Conservation (phyloP, 2,888 invertebrate species). For the Adelognathus sp. region DNA sequence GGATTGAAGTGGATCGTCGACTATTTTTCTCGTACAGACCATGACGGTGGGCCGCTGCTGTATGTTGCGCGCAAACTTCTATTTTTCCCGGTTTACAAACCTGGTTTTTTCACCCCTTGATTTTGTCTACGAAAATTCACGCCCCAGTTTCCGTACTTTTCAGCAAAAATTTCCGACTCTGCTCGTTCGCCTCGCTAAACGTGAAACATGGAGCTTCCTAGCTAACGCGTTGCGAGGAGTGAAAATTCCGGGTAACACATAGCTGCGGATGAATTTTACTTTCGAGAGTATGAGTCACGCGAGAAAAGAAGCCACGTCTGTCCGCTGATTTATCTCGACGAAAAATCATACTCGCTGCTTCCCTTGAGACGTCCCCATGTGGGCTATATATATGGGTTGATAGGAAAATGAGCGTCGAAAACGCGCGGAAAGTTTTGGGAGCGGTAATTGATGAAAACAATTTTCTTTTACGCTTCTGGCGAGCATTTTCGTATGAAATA, state of each 20-base stretch:
- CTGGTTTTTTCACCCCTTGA: slow-evolving; percentile 4
- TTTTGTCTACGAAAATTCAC: neutral
- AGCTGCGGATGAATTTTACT: neutral
- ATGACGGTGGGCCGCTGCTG: neutral
- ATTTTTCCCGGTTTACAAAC: neutral
- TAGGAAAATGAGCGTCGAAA: too few relatives aligned
- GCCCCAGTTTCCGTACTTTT: slow-evolving; percentile 48
- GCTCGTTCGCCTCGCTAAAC: slow-evolving; percentile 28
- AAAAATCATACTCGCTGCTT: neutral
- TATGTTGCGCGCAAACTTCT: neutral
- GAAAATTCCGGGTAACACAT: slow-evolving; percentile 2
- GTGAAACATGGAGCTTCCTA: slow-evolving; percentile 37
- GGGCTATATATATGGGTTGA: too few relatives aligned
- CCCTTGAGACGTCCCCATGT: too few relatives aligned
- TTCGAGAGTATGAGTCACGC: neutral
- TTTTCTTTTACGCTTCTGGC: too few relatives aligned
- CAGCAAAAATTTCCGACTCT: slow-evolving; percentile 18
- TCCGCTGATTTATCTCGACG: neutral
- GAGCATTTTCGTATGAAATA: too few relatives aligned
- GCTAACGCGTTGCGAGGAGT: neutral
- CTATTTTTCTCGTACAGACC: slow-evolving; percentile 31
- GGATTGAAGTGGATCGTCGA: neutral
- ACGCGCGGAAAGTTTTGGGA: too few relatives aligned
- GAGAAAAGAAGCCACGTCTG: neutral
- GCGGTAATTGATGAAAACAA: too few relatives aligned